phyloP scores from a whole-genome alignment of 2,113 vertebrate genomes.

The Neodontobutis hainanensis region DNA sequence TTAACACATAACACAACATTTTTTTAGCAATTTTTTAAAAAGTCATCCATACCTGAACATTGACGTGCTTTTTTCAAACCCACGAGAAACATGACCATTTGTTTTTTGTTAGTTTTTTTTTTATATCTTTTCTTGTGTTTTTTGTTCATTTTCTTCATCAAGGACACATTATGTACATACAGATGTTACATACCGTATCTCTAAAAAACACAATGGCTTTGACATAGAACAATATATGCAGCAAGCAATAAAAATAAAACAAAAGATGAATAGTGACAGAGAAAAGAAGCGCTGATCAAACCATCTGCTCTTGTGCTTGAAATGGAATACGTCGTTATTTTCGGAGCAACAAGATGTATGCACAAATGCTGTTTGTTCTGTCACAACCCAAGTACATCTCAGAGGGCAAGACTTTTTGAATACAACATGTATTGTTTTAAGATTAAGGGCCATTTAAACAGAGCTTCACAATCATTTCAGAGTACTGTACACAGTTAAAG shows the following conservation, averaged over 20 bases:
- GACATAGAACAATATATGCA: conserved; percentile 43
- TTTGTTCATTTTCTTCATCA: conserved; percentile 65
- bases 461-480: conserved; percentile 72
- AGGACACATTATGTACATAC: conserved; percentile 79
- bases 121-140: conserved; percentile 56
- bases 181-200: conserved; percentile 61
- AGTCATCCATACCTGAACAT: conserved; percentile 78
- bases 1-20: conserved; percentile 49
- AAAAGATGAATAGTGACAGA: conserved; percentile 5
- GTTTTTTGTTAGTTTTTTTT: conserved; percentile 45
- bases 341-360: conserved; percentile 54
- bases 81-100: conserved; percentile 78
- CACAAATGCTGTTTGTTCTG: conserved; percentile 47
- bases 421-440: conserved; percentile 57
- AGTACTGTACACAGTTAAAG: conserved; percentile 67
- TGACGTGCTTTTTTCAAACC: conserved; percentile 77
- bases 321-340: conserved; percentile 58
- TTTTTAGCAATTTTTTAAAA: conserved; percentile 63
- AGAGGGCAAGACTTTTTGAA: conserved; percentile 52
- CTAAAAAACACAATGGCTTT: conserved; percentile 55
- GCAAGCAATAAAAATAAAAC: conserved; percentile 23
- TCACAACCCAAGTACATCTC: conserved; percentile 50
- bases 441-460: conserved; percentile 66
- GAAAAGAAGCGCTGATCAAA: conserved; percentile 58
- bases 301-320: conserved; percentile 76